Base-by-base conservation (phyloP, 2,888 invertebrate genomes). In the Mimas tiliae region DNA sequence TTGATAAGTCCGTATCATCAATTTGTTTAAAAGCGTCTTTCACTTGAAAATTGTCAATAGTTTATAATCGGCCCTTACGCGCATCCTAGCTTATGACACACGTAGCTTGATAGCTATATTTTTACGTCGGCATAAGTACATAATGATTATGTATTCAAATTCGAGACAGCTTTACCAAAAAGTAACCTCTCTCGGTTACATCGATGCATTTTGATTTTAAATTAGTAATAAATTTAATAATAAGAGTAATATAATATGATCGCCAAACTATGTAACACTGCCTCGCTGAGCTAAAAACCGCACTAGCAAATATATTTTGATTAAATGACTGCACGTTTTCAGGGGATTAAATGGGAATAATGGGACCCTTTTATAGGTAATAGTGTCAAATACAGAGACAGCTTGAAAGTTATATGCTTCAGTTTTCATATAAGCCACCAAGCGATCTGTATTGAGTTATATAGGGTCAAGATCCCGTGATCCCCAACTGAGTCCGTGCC, bases 81-180 rank as follows among this genome's bases (percentile, higher is more conserved):
- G 38, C 19, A 19, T 38, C 38, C 42, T 58, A 58, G 58, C 58
- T 58, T 38, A 38, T 16, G 9, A 33, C 45, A 38, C 55, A 38
- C 12, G 19, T 58, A 58, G 58, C 42, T 19, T 42, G 11, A 38
- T 6, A 16, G 58, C 58, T 58, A 58, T 16, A 34, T 42, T 12
- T 58, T 42, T 42, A 16, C 38, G 58, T 19, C 38, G 42, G 58
- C 19, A 38, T 55, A 58, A 42, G 58, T 58, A 58, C 58, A 58
- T 58, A 58, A 42, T 19, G 50, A 9, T 42, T 58, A 58, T 58
- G 58, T 58, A 58, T 55, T 38, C 12, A 19, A 58, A 58, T 58
- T 58, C 47, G 65, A 45, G 55, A 47, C 55, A 65, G 65, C 47
- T 65, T 55, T 55, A 65, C 65, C 65, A 65, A 65, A 65, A 55